A percentile compares a stretch with the other conserved stretches of the same genome.
Conservation (phyloP, 1,140 invertebrate species). For the Tigriopus japonicus region DNA sequence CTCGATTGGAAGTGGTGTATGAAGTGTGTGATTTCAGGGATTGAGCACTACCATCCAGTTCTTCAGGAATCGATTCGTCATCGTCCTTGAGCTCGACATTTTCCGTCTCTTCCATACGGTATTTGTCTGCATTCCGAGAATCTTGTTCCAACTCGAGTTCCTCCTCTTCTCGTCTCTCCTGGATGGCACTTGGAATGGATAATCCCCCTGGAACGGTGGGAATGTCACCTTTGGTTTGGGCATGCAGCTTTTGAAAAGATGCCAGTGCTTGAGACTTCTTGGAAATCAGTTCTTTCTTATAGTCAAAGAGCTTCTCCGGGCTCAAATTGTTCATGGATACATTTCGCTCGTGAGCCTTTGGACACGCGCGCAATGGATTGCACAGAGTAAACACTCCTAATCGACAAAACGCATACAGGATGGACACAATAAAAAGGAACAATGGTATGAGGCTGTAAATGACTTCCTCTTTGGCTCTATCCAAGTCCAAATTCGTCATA, state of each 20-base stretch:
- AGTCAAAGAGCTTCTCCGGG: background rate
- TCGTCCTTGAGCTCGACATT: no score
- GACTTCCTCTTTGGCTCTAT: conserved; percentile 10
- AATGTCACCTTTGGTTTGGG: background rate
- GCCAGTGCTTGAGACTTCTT: background rate
- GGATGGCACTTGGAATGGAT: no score
- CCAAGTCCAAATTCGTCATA: conserved; percentile 2
- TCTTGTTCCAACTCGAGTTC: no score
- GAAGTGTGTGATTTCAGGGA: no score
- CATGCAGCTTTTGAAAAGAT: background rate
- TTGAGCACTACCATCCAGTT: no score
- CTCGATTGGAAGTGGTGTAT: no score
- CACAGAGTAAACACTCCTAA: conserved; percentile 12
- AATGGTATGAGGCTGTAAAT: conserved; percentile 11
- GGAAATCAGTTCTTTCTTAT: background rate
- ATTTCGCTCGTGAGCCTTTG: background rate
- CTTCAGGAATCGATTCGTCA: no score
- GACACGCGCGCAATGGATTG: conserved; percentile 3
- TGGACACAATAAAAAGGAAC: conserved; percentile 7
- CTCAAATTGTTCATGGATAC: background rate
- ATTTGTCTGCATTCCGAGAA: no score
- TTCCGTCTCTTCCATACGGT: no score
- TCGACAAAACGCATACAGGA: conserved; percentile 11
- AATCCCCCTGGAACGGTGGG: background rate
- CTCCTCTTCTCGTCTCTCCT: no score